Conservation (phyloP, 2,797 vertebrate species). For the Sebastes cheni region DNA sequence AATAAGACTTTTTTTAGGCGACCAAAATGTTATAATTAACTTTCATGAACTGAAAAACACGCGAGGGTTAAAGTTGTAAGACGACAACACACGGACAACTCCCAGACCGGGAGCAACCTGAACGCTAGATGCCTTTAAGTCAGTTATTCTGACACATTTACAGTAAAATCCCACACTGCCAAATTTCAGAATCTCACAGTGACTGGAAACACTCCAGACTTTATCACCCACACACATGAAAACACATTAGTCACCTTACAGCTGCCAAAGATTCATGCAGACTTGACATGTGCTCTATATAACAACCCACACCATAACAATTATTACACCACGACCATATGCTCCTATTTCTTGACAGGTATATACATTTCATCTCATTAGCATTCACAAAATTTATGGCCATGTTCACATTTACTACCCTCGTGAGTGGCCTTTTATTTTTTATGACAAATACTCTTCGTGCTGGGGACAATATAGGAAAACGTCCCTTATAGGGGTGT, state of each 20-base stretch:
- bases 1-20: too few species aligned
- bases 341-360: conserved; percentile 2
- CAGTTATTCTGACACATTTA: not conserved
- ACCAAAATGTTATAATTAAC: too few species aligned
- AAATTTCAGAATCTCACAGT: not conserved
- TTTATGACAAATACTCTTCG: conserved; percentile 9
- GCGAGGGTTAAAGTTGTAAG: fast-evolving
- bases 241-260: not conserved
- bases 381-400: conserved; percentile 27
- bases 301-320: conserved; percentile 14
- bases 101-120: too few species aligned
- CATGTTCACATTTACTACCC: conserved; percentile 30
- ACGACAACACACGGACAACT: fast-evolving
- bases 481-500: not conserved
- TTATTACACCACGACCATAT: conserved; percentile 5
- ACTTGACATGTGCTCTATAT: not conserved
- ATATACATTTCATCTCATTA: conserved; percentile 28
- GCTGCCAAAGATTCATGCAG: conserved; percentile 18
- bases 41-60: too few species aligned
- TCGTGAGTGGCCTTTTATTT: not conserved
- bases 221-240: not conserved
- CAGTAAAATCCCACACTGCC: not conserved
- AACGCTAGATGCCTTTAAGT: not conserved
- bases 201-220: not conserved
- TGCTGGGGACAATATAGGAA: not conserved